phyloP scores from a whole-genome alignment of 2,797 vertebrate genomes.

The Siniperca scherzeri region DNA sequence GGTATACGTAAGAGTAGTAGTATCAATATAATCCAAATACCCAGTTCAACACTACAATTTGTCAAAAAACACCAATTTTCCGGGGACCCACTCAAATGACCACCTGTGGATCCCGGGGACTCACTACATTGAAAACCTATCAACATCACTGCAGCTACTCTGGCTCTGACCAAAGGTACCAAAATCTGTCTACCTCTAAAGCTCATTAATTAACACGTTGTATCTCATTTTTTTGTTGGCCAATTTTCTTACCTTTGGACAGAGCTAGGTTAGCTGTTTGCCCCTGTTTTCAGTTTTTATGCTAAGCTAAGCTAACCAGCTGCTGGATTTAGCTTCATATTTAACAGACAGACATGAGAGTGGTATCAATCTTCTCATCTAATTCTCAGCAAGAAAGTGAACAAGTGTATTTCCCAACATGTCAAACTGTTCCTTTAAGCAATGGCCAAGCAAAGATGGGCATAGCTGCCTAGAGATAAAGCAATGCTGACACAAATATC shows the following conservation, averaged over 20 bases:
- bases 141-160: too few species aligned
- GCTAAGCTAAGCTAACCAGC: constrained; percentile 1
- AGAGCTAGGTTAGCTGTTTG: too few species aligned
- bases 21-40: too few species aligned
- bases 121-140: too few species aligned
- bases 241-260: too few species aligned
- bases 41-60: too few species aligned
- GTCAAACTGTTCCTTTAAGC: constrained; percentile 12
- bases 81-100: too few species aligned
- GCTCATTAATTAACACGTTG: neutral
- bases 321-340: neutral
- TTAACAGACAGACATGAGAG: neutral
- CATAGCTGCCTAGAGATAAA: constrained; percentile 16
- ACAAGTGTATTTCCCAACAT: neutral
- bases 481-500: constrained; percentile 36
- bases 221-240: neutral
- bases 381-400: neutral
- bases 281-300: neutral
- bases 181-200: neutral
- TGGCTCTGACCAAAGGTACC: neutral
- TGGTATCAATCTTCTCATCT: constrained; percentile 7
- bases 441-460: constrained; percentile 6
- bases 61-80: too few species aligned
- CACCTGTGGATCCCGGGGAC: too few species aligned
- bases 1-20: too few species aligned